Evolutionary conservation across 1,140 invertebrate species (phyloP), one percentile per base, ranked within the genome.

Genomic region (Drosophila triauraria): DNA sequence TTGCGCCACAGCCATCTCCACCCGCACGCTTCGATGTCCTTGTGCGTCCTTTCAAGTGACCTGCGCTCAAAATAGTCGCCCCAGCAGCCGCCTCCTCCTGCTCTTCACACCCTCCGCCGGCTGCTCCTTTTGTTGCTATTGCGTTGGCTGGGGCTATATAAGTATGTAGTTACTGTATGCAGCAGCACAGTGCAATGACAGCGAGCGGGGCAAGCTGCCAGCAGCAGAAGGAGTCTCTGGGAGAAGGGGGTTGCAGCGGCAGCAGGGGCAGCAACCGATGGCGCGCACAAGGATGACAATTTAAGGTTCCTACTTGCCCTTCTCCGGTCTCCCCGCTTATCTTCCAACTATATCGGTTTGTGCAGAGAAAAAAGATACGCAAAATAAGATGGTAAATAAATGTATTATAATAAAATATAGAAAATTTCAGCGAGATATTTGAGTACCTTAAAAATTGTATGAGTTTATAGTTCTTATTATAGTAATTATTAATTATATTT

Each of bases 11-110:
- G 43, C 68, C 46, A 62, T 6, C 53, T 54, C 58, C 83, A 87
- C 75, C 80, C 72, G 50, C 62, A 50, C 60, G 32, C 74, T 40
- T 32, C 58, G 61, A 63, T 83, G 84, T 88, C 84, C 85, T 88
- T 88, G 85, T 81, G 59, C 67, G 81, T 84, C 85, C 69, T 81
- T 90, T 88, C 80, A 78, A 87, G 84, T 87, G 72, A 84, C 77
- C 82, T 90, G 80, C 58, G 74, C 80, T 87, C 56, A 68, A 83
- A 87, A 87, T 86, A 87, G 75, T 65, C 32, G 13, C 32, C 76
- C 69, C 57, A 71, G 61, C 48, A 62, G 63, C 47, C 74, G 46
- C 60, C 56, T 15, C 38, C 43, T 27, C n/a, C 42, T 42, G 42
- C 53, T n/a, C 47, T 4, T 17, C 65, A 4, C 23, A 25, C 59